These are phyloP conservation scores for Patagioenas fasciata DNA, from an alignment of 2,113 vertebrate genomes.

Conservation along the genomic window DNA sequence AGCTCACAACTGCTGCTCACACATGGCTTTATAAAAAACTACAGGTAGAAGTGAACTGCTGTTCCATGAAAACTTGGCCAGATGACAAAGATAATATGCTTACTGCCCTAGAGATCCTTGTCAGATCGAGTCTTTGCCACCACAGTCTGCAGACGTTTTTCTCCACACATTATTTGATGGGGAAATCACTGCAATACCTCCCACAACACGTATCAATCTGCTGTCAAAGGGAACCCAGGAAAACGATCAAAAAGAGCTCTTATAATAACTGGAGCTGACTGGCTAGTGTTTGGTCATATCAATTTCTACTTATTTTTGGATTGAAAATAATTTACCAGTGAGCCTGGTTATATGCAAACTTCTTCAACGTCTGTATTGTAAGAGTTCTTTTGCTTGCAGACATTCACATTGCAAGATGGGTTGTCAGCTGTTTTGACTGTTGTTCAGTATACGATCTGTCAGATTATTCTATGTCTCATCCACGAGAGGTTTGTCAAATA, in stretches of 20 bases:
- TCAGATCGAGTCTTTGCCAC: conserved; percentile 24
- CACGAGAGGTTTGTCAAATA: neutral
- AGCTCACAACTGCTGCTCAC: neutral
- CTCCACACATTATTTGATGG: conserved; percentile 11
- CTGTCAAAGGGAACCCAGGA: neutral
- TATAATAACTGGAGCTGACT: neutral
- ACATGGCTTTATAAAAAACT: neutral
- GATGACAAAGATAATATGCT: conserved; percentile 16
- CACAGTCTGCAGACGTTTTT: neutral
- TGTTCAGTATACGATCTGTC: neutral
- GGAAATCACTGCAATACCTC: neutral
- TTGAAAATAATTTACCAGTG: conserved; percentile 1
- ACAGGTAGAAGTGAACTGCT: neutral
- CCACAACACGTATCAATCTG: conserved; percentile 7
- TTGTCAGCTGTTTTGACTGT: neutral
- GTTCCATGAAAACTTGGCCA: conserved; percentile 25
- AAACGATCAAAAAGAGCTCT: conserved; percentile 35
- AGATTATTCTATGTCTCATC: conserved; percentile 14
- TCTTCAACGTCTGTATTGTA: neutral
- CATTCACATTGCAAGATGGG: neutral
- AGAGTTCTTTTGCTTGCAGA: neutral
- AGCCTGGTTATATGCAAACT: neutral
- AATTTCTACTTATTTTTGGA: neutral
- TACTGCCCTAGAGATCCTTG: neutral
- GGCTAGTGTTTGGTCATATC: neutral